Base-by-base conservation (phyloP, 2,797 vertebrate genomes). In the Triplophysa yarkandensis region DNA sequence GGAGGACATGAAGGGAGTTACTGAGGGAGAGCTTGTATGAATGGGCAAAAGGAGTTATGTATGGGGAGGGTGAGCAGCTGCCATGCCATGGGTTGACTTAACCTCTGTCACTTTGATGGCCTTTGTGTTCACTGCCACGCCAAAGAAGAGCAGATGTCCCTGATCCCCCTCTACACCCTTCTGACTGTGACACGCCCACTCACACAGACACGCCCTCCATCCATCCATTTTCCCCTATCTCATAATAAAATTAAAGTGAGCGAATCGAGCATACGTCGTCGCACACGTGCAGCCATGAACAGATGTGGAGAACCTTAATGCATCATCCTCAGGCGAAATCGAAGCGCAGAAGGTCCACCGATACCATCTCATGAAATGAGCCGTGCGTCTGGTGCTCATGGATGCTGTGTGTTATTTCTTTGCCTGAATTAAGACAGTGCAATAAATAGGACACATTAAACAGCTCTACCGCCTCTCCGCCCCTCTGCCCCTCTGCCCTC, bases 41-140 rank as follows among this genome's bases (percentile, higher is more conserved):
- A 57, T 83, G 78, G n/a, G 36, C 36, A 58, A 73, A 68, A 77
- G 65, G 81, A 67, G 77, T 87, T 83, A 80, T 85, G 85, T 83
- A 36, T 77, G 65, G 6, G 71, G 50, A 82, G 79, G 77, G 78
- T 72, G 82, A 85, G 84, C 88, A 90, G 87, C 87, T 88, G 87
- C 68, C 57, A 70, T 64, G 81, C 80, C 36, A 57, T 85, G 71
- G 85, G 84, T 89, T 89, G 83, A 86, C 83, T 91, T 92, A 88
- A 93, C 91, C 91, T 90, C 85, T 87, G 83, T 92, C 89, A 92
- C 89, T 89, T 87, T 92, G 91, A 91, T 84, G 88, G 84, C 89
- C 87, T 89, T 92, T 92, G 90, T 92, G 88, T 87, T 87, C 77
- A 64, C 44, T 77, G 82, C 81, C 82, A 78, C 71, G 80, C 85